A percentile compares a stretch with the other conserved stretches of the same genome.
phyloP scores from a whole-genome alignment of 2,797 vertebrate genomes.

The Natrix natrix region DNA sequence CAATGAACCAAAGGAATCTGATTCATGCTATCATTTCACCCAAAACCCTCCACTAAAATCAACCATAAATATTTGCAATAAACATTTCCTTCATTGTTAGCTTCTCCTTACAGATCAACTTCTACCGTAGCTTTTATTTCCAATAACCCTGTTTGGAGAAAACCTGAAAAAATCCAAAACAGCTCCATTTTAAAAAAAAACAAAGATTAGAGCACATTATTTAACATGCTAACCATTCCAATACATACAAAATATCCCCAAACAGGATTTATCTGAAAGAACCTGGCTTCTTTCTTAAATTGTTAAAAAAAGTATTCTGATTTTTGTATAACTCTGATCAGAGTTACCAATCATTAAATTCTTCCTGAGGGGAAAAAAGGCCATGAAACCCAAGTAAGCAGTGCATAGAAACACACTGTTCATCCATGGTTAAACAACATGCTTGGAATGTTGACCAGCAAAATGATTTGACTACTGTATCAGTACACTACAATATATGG shows the following conservation, averaged over 20 bases:
- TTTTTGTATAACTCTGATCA: too few species aligned
- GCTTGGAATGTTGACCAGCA: not conserved
- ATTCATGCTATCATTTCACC: slow-evolving; percentile 21
- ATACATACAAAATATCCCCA: not conserved
- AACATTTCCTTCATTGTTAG: not conserved
- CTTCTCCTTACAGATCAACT: not conserved
- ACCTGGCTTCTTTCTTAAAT: not conserved
- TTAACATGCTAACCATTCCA: not conserved
- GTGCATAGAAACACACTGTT: not conserved
- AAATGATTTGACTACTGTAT: not conserved
- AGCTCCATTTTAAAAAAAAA: too few species aligned
- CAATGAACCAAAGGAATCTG: not conserved
- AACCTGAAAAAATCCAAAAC: not conserved
- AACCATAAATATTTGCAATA: not conserved
- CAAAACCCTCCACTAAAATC: not conserved
- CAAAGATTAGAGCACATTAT: not conserved
- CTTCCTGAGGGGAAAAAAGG: too few species aligned
- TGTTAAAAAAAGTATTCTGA: too few species aligned
- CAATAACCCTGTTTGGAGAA: not conserved
- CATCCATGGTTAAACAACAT: not conserved
- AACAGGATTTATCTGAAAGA: not conserved
- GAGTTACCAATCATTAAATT: too few species aligned
- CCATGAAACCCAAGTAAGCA: not conserved
- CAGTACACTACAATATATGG: not conserved
- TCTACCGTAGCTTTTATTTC: not conserved